A percentile compares a stretch with the other conserved stretches of the same genome.
These are phyloP conservation scores for Misgurnus mizolepis DNA, from an alignment of 2,113 vertebrate genomes.

Conservation along the genomic window DNA sequence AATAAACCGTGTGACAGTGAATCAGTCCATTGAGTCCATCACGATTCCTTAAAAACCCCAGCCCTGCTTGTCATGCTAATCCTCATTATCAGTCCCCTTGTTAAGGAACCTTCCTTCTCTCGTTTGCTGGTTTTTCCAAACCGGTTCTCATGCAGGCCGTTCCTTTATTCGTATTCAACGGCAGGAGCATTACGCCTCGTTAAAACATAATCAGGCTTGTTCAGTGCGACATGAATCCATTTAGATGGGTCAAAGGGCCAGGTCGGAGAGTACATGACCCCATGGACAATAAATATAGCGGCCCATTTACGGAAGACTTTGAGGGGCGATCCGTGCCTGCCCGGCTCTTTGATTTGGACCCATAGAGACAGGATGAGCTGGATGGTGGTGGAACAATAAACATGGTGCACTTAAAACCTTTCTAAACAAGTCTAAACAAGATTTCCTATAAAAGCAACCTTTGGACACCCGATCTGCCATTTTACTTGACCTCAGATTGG, in stretches of 20 bases:
- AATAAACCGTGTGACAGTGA: not conserved
- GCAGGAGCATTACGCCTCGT: slow-evolving; percentile 61
- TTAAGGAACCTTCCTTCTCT: slow-evolving; percentile 44
- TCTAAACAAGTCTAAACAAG: slow-evolving; percentile 19
- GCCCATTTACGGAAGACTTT: slow-evolving; percentile 31
- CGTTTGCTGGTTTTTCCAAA: slow-evolving; percentile 44
- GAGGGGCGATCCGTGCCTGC: slow-evolving; percentile 63
- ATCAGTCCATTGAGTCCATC: not conserved
- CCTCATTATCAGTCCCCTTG: slow-evolving; percentile 45
- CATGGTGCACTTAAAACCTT: slow-evolving; percentile 58
- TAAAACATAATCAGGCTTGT: slow-evolving; percentile 67
- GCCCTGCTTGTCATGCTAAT: slow-evolving; percentile 54
- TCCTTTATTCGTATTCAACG: slow-evolving; percentile 57
- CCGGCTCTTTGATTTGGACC: slow-evolving; percentile 65
- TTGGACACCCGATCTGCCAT: slow-evolving; percentile 55
- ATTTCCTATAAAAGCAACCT: slow-evolving; percentile 44
- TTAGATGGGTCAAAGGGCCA: slow-evolving; percentile 74
- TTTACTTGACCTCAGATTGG: slow-evolving; percentile 27
- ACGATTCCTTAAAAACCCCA: slow-evolving; percentile 13
- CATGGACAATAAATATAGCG: slow-evolving; percentile 57
- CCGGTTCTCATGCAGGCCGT: slow-evolving; percentile 42
- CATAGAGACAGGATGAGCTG: slow-evolving; percentile 63
- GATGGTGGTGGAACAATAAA: slow-evolving; percentile 58
- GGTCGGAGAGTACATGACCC: slow-evolving; percentile 65
- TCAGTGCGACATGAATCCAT: slow-evolving; percentile 69